Evolutionary conservation across 2,797 vertebrate genomes (phyloP).

Genomic region (Scolopax rusticola): DNA sequence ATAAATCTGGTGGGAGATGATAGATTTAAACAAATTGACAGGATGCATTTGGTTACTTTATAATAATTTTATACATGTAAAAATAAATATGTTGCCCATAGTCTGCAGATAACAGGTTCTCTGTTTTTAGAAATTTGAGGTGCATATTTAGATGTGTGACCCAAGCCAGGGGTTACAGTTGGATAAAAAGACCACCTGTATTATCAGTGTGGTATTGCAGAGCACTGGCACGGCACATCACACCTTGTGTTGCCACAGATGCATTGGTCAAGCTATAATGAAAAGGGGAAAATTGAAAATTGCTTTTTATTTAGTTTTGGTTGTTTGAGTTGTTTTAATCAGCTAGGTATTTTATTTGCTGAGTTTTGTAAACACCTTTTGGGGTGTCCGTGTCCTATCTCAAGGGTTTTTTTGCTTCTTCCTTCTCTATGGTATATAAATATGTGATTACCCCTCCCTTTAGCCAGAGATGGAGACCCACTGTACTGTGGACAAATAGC

Average conservation of each 20-base stretch:
- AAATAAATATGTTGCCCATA: background rate
- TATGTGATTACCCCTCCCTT: background rate
- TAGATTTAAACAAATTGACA: background rate
- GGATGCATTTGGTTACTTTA: background rate
- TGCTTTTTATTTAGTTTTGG: background rate
- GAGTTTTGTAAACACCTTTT: background rate
- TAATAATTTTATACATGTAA: background rate
- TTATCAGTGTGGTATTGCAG: background rate
- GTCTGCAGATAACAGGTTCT: background rate
- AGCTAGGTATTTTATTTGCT: background rate
- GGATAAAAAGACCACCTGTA: background rate
- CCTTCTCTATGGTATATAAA: background rate
- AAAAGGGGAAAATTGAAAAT: background rate
- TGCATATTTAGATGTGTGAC: background rate
- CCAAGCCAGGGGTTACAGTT: background rate
- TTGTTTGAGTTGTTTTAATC: background rate
- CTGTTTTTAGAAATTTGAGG: background rate
- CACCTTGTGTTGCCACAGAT: fast-evolving
- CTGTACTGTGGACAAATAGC: background rate
- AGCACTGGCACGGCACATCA: background rate
- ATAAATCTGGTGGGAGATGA: background rate
- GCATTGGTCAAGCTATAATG: background rate
- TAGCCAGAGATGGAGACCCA: background rate
- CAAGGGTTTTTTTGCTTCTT: background rate
- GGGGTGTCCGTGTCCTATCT: background rate